A percentile compares a stretch with the other conserved stretches of the same genome.
Conservation (phyloP, 1,140 invertebrate species). For the Drosophila sucinea region DNA sequence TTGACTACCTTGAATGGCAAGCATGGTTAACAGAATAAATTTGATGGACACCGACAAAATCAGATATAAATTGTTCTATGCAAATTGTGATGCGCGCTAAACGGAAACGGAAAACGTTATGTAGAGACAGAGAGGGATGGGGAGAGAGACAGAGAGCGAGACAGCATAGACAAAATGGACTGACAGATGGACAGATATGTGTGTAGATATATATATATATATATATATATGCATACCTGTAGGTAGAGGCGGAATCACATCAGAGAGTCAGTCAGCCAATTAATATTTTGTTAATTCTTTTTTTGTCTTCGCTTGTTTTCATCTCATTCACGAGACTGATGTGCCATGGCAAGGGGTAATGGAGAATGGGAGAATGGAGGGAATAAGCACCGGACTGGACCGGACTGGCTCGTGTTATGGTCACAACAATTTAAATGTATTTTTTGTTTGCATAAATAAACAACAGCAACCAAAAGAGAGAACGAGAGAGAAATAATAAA, state of each 20-base stretch:
- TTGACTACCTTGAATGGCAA: background rate
- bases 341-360: background rate
- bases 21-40: conserved; percentile 3
- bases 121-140: conserved; percentile 3
- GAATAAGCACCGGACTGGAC: conserved; percentile 14
- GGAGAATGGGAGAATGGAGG: background rate
- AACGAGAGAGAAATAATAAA: conserved; percentile 23
- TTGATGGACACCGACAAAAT: conserved; percentile 10
- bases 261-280: conserved; percentile 68
- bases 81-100: conserved; percentile 47
- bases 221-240: background rate
- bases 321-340: background rate
- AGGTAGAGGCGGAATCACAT: conserved; percentile 45
- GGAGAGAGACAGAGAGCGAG: background rate
- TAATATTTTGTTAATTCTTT: conserved; percentile 68
- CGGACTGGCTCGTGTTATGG: conserved; percentile 61
- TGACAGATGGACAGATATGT: conserved; percentile 14
- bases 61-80: conserved; percentile 46
- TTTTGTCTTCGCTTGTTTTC: conserved; percentile 30
- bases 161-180: conserved; percentile 21
- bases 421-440: conserved; percentile 61
- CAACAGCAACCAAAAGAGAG: conserved; percentile 20
- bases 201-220: conserved; percentile 5
- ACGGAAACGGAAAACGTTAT: conserved; percentile 72
- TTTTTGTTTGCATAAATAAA: conserved; percentile 74